phyloP scores from a whole-genome alignment of 2,888 invertebrate genomes.

The Hanleya hanleyi region DNA sequence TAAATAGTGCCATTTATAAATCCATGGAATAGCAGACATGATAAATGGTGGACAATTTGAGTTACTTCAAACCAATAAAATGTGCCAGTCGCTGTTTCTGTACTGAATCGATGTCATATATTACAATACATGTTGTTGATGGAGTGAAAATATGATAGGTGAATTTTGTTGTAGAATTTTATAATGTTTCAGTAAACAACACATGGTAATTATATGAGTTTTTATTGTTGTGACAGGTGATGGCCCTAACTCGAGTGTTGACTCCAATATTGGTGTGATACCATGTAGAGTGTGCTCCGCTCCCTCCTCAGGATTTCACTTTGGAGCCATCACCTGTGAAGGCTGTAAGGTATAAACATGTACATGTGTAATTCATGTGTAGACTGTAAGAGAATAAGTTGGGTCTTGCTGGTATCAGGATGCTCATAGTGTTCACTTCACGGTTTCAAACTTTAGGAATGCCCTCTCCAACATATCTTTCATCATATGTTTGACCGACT shows the following conservation, averaged over 20 bases:
- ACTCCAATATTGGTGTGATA: constrained; percentile 63
- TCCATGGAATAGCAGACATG: too few relatives aligned
- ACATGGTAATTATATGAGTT: neutral
- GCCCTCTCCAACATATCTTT: too few relatives aligned
- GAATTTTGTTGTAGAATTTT: neutral
- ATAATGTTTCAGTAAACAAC: neutral
- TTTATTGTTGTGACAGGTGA: neutral
- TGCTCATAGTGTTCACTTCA: neutral
- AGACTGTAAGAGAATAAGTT: neutral
- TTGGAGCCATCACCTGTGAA: constrained; percentile 73
- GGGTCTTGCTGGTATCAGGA: too few relatives aligned
- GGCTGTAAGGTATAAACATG: constrained; percentile 69
- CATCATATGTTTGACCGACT: too few relatives aligned
- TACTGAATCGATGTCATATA: too few relatives aligned
- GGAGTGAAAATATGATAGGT: too few relatives aligned
- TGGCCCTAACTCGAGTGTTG: constrained; percentile 3
- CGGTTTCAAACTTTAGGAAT: too few relatives aligned
- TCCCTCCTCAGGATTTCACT: constrained; percentile 72
- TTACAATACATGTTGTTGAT: too few relatives aligned
- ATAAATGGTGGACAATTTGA: too few relatives aligned
- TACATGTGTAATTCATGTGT: neutral
- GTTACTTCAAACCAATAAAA: too few relatives aligned
- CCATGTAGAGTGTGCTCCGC: constrained; percentile 72
- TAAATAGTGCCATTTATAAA: too few relatives aligned
- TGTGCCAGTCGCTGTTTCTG: too few relatives aligned